phyloP scores from a whole-genome alignment of 2,113 vertebrate species.

The Nesospiza acunhae region DNA sequence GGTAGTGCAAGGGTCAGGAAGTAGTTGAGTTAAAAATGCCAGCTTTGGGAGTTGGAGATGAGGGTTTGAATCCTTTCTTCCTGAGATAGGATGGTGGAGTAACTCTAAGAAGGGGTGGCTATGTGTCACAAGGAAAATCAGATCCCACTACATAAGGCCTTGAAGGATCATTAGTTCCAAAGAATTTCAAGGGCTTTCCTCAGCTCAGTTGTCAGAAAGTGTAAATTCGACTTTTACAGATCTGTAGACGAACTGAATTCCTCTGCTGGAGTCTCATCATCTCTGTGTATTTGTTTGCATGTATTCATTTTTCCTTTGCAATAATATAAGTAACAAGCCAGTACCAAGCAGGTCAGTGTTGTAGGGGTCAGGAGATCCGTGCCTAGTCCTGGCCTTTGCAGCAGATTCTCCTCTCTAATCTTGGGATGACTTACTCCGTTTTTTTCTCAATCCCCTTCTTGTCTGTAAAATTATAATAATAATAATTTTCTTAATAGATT shows the following conservation, averaged over 20 bases:
- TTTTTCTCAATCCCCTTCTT: neutral
- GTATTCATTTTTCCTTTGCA: neutral
- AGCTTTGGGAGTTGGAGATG: too few species aligned
- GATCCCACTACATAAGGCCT: neutral
- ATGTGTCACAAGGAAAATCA: neutral
- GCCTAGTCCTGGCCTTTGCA: neutral
- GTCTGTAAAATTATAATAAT: neutral
- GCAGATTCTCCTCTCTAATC: neutral
- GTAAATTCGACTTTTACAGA: neutral
- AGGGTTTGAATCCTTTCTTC: too few species aligned
- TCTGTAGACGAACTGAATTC: neutral
- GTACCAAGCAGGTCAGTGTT: neutral
- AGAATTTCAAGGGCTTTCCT: slow-evolving; percentile 1
- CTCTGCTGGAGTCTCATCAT: neutral
- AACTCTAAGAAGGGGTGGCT: neutral
- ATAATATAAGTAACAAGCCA: neutral
- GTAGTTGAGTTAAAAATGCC: too few species aligned
- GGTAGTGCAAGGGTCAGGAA: too few species aligned
- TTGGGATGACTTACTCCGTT: neutral
- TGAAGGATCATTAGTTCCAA: neutral
- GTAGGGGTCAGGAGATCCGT: neutral
- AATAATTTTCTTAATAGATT: neutral
- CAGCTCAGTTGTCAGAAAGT: neutral
- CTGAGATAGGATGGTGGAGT: too few species aligned
- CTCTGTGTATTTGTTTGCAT: neutral